Percentiles rank a stretch among this genome's conserved stretches.
Conservation (phyloP, 2,888 invertebrate species). For the Acanthosepion lycidas region DNA sequence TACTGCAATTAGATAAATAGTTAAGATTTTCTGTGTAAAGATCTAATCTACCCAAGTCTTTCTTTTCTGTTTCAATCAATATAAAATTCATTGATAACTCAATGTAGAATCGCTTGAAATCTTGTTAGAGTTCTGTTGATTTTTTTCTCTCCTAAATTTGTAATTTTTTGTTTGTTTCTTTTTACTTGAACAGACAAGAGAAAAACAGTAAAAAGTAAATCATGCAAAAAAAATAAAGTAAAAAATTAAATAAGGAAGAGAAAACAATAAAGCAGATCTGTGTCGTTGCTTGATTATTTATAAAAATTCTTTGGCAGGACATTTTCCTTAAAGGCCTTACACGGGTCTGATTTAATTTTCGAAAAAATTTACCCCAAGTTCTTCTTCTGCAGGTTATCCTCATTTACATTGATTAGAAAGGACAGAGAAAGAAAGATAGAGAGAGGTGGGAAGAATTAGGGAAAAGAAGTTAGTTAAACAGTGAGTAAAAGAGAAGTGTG, state of each 20-base stretch:
- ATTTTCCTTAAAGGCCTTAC: constrained; percentile 20
- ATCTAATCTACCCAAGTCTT: neutral
- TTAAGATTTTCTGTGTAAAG: neutral
- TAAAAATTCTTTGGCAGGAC: neutral
- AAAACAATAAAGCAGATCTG: neutral
- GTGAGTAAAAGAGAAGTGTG: no score
- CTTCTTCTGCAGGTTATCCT: neutral
- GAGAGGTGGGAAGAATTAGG: neutral
- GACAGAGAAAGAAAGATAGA: neutral
- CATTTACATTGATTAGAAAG: neutral
- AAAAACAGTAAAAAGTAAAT: neutral
- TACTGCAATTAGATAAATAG: neutral
- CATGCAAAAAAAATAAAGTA: neutral
- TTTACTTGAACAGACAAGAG: neutral
- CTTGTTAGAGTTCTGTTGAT: neutral
- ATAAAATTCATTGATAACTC: constrained; percentile 33
- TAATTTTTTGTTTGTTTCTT: constrained; percentile 5
- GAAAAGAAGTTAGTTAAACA: no score
- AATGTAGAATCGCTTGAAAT: neutral
- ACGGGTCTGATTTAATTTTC: constrained; percentile 15
- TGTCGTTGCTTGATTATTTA: neutral
- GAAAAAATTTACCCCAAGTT: neutral
- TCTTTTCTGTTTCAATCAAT: neutral
- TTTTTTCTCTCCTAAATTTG: neutral
- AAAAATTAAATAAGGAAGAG: neutral